Evolutionary conservation across 1,140 invertebrate genomes (phyloP).

Genomic region (Drosophila kepulauana): DNA sequence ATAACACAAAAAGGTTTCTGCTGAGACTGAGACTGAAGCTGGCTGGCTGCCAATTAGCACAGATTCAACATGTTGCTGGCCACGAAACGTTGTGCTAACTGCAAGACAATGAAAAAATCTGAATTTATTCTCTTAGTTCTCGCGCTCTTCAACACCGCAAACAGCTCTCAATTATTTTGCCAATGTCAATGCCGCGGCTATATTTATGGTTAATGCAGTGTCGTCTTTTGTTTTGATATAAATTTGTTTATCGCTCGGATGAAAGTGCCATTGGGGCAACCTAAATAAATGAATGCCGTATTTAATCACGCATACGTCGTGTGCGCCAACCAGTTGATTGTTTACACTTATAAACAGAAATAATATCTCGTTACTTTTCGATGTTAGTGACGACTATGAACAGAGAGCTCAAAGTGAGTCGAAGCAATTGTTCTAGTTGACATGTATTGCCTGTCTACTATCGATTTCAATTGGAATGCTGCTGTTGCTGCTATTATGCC

Average conservation of each 20-base stretch:
- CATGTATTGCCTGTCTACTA: neutral
- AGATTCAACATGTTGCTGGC: constrained; percentile 58
- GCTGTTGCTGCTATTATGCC: no score
- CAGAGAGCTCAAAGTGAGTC: no score
- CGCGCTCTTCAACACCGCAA: neutral
- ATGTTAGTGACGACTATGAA: no score
- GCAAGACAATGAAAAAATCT: constrained; percentile 43
- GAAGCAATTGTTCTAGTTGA: neutral
- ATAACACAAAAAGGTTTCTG: neutral
- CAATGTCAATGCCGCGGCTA: constrained; percentile 48
- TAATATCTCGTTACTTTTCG: no score
- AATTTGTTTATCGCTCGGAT: constrained; percentile 11
- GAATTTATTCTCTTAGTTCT: constrained; percentile 34
- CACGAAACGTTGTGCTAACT: constrained; percentile 32
- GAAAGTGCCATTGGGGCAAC: constrained; percentile 4
- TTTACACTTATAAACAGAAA: neutral
- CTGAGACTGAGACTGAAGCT: constrained; percentile 22
- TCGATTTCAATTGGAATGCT: neutral
- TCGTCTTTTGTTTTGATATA: constrained; percentile 18
- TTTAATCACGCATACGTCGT: constrained; percentile 54
- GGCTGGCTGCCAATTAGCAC: constrained; percentile 61
- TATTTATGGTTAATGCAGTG: constrained; percentile 13
- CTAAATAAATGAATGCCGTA: constrained; percentile 48
- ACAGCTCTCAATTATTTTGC: neutral
- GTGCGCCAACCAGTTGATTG: neutral